A percentile compares a stretch with the other conserved stretches of the same genome.
phyloP scores from a whole-genome alignment of 2,797 vertebrate genomes.

The Peromyscus attwateri region DNA sequence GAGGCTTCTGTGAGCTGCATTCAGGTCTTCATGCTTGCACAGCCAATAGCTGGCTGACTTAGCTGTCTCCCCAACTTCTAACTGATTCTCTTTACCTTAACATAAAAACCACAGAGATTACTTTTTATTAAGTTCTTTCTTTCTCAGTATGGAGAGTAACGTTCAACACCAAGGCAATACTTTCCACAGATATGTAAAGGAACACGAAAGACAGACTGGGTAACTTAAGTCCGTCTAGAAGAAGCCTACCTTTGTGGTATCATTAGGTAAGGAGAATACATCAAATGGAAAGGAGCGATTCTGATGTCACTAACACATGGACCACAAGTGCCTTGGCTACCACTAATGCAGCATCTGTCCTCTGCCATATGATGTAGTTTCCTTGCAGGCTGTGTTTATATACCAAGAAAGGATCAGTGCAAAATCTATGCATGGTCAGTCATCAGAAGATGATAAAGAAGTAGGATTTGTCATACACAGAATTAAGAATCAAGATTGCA shows the following conservation, averaged over 20 bases:
- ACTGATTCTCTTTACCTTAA: conserved; percentile 9
- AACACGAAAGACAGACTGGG: conserved; percentile 57
- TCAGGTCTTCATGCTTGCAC: background rate
- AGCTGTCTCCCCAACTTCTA: background rate
- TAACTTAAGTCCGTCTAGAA: conserved; percentile 76
- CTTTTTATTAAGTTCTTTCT: conserved; percentile 6
- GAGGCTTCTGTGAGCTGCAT: no score
- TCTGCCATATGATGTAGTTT: conserved; percentile 38
- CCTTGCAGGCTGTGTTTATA: conserved; percentile 74
- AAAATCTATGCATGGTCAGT: conserved; percentile 73
- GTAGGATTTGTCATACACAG: conserved; percentile 71
- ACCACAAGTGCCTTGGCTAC: conserved; percentile 44
- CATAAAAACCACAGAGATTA: conserved; percentile 46
- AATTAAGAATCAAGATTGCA: conserved; percentile 72
- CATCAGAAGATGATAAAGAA: conserved; percentile 80
- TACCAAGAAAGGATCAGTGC: conserved; percentile 43
- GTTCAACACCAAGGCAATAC: conserved; percentile 61
- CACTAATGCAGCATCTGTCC: conserved; percentile 44
- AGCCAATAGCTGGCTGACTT: background rate
- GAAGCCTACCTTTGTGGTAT: conserved; percentile 33
- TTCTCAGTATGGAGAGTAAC: conserved; percentile 37
- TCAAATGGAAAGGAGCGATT: conserved; percentile 51
- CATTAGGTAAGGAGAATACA: conserved; percentile 15
- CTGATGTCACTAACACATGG: conserved; percentile 61
- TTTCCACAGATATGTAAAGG: conserved; percentile 70